A percentile compares a stretch with the other conserved stretches of the same genome.
Evolutionary conservation across 2,113 vertebrate species (phyloP).

Genomic region (Pituophis catenifer): DNA sequence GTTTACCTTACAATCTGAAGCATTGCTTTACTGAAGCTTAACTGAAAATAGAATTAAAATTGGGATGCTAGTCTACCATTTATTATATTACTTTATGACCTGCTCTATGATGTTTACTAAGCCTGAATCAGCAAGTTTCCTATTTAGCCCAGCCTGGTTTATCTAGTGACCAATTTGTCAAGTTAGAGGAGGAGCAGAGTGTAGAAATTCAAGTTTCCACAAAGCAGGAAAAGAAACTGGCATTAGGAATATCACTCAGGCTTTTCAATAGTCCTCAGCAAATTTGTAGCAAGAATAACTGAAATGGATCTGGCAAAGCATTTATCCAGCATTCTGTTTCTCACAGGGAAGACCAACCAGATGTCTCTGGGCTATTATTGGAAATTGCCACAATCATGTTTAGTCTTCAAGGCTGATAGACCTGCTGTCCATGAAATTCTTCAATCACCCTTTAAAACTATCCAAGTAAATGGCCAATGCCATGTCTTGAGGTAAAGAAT

Average conservation of each 20-base stretch:
- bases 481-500: not conserved
- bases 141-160: not conserved
- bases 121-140: not conserved
- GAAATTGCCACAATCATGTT: not conserved
- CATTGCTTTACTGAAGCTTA: not conserved
- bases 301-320: not conserved
- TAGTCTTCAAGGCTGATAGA: not conserved
- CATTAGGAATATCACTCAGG: not conserved
- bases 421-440: not conserved
- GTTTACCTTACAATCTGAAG: not conserved
- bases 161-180: not conserved
- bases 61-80: no score
- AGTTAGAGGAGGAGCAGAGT: not conserved
- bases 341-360: not conserved
- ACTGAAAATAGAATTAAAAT: not conserved
- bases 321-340: not conserved
- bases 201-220: not conserved
- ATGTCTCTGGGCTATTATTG: not conserved
- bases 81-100: not conserved
- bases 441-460: not conserved
- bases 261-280: not conserved
- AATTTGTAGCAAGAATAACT: not conserved
- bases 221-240: not conserved
- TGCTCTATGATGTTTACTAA: not conserved
- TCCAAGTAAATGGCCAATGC: not conserved